These are phyloP conservation scores for Bombus pyrosoma DNA, from an alignment of 1,140 invertebrate species.

Conservation along the genomic window DNA sequence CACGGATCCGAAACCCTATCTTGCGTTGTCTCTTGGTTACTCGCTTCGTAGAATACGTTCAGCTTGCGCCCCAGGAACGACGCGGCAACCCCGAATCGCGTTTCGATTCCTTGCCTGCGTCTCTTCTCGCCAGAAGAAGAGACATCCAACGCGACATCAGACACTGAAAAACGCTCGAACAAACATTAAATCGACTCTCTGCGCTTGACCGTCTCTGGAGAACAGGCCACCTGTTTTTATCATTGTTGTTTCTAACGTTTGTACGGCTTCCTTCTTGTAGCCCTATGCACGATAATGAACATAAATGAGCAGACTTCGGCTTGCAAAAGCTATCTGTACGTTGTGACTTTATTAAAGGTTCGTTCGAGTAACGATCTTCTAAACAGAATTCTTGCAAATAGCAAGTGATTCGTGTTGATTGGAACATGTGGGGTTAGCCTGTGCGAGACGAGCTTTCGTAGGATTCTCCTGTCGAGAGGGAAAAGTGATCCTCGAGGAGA, in stretches of 20 bases:
- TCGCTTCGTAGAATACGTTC: constrained; percentile 5
- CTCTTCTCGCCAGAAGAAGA: background rate
- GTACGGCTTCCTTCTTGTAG: no score
- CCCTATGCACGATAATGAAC: background rate
- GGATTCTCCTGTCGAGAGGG: no score
- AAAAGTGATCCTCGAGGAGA: background rate
- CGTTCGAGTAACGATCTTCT: background rate
- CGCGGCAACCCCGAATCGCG: constrained; percentile 3
- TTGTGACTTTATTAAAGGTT: no score
- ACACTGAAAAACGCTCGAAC: background rate
- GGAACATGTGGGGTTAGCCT: background rate
- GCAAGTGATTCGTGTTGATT: background rate
- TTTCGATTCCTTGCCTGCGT: background rate
- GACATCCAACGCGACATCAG: background rate
- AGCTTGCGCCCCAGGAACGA: background rate
- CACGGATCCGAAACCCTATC: constrained; percentile 71
- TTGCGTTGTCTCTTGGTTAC: constrained; percentile 7
- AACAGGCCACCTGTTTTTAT: background rate
- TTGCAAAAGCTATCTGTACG: background rate
- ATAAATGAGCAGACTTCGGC: background rate
- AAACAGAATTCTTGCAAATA: background rate
- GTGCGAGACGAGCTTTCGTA: background rate
- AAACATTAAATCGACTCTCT: background rate
- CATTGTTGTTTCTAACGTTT: background rate
- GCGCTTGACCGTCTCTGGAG: no score